A percentile compares a stretch with the other conserved stretches of the same genome.
Evolutionary conservation across 1,140 invertebrate species (phyloP).

Genomic region (Tetraneura akinire): DNA sequence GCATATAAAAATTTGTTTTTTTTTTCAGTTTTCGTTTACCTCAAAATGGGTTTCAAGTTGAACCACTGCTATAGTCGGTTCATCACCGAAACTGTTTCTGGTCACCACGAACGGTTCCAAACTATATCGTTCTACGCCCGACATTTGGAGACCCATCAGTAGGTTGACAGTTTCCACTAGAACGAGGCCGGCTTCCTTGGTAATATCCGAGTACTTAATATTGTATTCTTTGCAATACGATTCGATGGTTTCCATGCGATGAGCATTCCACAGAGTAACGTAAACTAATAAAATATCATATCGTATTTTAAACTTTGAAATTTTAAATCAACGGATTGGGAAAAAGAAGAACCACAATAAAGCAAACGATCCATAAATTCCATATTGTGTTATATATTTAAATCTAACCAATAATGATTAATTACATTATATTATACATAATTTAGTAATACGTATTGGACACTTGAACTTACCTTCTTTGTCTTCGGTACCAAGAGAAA

Average conservation of each 20-base stretch:
- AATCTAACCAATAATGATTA: too few species aligned
- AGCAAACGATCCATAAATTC: too few species aligned
- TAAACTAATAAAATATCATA: conserved; percentile 65
- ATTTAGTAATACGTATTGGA: too few species aligned
- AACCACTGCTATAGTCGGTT: not conserved
- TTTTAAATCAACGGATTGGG: too few species aligned
- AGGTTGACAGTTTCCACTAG: conserved; percentile 79
- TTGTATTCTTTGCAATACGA: conserved; percentile 55
- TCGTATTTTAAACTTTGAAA: too few species aligned
- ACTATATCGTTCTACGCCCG: conserved; percentile 68
- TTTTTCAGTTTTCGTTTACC: not conserved
- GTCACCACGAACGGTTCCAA: conserved; percentile 29
- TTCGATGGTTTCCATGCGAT: conserved; percentile 67
- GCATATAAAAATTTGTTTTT: too few species aligned
- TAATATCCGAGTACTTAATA: conserved; percentile 58
- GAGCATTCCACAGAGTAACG: conserved; percentile 70
- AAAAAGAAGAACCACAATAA: too few species aligned
- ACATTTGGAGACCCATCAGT: conserved; percentile 78
- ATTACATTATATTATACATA: too few species aligned
- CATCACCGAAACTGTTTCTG: conserved; percentile 18
- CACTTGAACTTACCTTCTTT: conserved; percentile 64
- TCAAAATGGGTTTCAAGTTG: conserved; percentile 16
- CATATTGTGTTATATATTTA: too few species aligned
- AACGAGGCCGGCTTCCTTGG: conserved; percentile 68
- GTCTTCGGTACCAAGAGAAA: conserved; percentile 60